Percentiles rank a stretch among this genome's conserved stretches.
These are phyloP conservation scores for Pristionchus exspectatus DNA, from an alignment of 2,888 invertebrate genomes.

Conservation along the genomic window DNA sequence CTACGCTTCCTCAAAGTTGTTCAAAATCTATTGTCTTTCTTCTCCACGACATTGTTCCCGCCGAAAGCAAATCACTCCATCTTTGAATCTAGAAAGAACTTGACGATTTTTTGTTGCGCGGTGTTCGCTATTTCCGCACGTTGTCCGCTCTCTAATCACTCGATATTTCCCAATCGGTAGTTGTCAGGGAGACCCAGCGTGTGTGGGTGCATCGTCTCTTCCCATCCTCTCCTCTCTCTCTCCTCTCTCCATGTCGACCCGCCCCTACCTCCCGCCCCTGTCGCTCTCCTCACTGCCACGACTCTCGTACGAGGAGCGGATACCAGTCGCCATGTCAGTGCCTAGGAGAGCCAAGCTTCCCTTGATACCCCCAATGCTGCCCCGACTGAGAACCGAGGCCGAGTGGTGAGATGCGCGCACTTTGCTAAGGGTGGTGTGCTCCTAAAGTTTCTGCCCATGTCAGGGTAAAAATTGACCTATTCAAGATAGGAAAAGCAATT, in stretches of 20 bases:
- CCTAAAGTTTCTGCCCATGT: no score
- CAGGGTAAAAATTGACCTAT: no score
- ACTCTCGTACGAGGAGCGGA: background rate
- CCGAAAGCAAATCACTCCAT: no score
- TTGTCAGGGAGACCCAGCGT: background rate
- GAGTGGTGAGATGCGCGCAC: constrained; percentile 19
- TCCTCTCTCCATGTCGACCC: constrained; percentile 13
- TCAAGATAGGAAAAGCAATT: no score
- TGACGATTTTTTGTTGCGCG: no score
- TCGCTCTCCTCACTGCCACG: constrained; percentile 34
- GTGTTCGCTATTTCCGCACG: background rate
- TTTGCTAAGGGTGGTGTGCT: background rate
- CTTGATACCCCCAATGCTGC: background rate
- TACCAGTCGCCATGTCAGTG: constrained; percentile 12
- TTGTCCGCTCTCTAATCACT: background rate
- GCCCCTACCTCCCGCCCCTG: constrained; percentile 34
- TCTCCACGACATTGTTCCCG: no score
- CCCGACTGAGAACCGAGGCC: background rate
- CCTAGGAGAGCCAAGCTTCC: background rate
- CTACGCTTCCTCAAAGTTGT: no score
- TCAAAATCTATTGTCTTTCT: no score
- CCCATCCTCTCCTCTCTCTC: background rate
- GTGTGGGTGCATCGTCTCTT: background rate
- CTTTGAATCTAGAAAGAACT: no score
- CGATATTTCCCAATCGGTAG: constrained; percentile 8